Conservation (phyloP, 1,140 invertebrate species). For the Zaprionus inermis region DNA sequence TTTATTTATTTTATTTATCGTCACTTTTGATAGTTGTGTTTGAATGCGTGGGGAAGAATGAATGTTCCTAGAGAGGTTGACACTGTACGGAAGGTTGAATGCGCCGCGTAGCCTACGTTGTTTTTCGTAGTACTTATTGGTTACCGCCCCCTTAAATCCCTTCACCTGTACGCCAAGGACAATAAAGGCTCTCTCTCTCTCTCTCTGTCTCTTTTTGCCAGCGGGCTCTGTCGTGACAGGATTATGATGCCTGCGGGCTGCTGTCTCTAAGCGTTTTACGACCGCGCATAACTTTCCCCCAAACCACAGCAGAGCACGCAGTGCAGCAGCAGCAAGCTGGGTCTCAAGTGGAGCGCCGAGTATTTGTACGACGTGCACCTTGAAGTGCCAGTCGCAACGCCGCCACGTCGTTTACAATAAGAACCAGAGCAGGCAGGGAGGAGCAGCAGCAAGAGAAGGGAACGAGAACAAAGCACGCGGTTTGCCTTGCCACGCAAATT, state of each 20-base stretch:
- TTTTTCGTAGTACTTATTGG: conserved; percentile 15
- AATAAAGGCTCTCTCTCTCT: conserved; percentile 2
- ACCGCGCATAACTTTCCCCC: conserved; percentile 33
- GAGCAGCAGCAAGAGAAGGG: background rate
- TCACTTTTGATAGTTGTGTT: background rate
- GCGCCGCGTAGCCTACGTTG: conserved; percentile 3
- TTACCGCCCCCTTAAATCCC: background rate
- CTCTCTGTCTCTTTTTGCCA: background rate
- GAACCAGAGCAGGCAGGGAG: conserved; percentile 34
- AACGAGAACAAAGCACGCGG: conserved; percentile 61
- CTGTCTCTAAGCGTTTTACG: conserved; percentile 34
- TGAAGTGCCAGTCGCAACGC: conserved; percentile 41
- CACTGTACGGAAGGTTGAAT: background rate
- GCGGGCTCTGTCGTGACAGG: conserved; percentile 23
- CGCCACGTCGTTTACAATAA: conserved; percentile 42
- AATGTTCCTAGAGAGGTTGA: background rate
- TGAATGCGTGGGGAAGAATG: background rate
- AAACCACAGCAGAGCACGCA: conserved; percentile 27
- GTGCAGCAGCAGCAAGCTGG: conserved; percentile 3
- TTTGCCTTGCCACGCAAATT: conserved; percentile 74
- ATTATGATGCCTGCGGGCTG: conserved; percentile 45
- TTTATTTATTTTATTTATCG: background rate
- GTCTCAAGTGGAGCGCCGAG: conserved; percentile 31
- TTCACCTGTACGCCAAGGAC: conserved; percentile 16
- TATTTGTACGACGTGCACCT: conserved; percentile 29